Conservation (phyloP, 2,797 vertebrate species). For the Liparis tanakae region DNA sequence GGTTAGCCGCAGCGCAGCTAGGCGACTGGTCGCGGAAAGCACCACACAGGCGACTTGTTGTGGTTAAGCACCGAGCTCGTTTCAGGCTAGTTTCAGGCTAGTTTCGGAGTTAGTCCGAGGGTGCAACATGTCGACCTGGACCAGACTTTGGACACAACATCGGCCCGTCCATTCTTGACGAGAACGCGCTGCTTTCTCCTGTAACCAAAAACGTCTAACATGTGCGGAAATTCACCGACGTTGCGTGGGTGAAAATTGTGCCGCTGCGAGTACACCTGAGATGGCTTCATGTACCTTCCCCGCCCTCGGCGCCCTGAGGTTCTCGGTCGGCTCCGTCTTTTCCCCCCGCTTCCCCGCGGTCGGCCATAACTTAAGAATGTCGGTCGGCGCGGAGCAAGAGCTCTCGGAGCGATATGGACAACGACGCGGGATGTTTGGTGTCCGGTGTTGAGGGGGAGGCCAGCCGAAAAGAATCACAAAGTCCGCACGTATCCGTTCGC, state of each 20-base stretch:
- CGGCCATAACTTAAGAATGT: slow-evolving; percentile 67
- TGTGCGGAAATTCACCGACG: background rate
- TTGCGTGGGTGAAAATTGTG: background rate
- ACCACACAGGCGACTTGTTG: background rate
- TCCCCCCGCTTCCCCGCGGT: slow-evolving; percentile 40
- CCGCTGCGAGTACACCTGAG: background rate
- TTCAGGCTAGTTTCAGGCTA: background rate
- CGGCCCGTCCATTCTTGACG: background rate
- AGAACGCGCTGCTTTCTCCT: too few species aligned
- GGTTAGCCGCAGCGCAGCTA: background rate
- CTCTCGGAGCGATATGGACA: background rate
- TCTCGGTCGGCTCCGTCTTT: slow-evolving; percentile 38
- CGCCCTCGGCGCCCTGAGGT: slow-evolving; percentile 66
- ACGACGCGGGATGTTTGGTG: fast-evolving
- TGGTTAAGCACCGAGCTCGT: background rate
- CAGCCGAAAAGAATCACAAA: background rate
- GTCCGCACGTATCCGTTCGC: too few species aligned
- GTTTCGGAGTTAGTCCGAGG: background rate
- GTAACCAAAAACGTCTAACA: too few species aligned
- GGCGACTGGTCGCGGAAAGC: background rate
- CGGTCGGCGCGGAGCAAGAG: background rate
- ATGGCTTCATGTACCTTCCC: slow-evolving; percentile 62
- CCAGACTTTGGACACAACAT: background rate
- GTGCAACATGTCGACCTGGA: background rate
- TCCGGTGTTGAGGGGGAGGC: background rate